Evolutionary conservation across 2,797 vertebrate species (phyloP).

Genomic region (Allochrocebus solatus): DNA sequence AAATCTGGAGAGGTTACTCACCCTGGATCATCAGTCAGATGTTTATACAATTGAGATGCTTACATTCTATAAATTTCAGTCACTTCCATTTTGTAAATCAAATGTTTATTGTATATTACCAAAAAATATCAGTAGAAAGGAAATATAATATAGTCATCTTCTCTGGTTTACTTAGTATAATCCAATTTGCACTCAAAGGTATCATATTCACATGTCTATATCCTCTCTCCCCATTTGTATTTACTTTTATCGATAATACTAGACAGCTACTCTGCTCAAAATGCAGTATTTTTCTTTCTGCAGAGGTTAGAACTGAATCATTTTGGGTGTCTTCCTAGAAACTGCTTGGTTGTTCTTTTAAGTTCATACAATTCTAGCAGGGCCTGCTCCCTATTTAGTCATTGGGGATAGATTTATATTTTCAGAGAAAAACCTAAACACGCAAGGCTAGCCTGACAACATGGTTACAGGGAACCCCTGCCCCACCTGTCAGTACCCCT

Average conservation of each 20-base stretch:
- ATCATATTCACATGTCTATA: neutral
- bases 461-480: neutral
- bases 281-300: neutral
- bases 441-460: neutral
- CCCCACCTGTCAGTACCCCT: neutral
- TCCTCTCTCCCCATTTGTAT: neutral
- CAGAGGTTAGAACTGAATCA: neutral
- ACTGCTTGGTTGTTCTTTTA: neutral
- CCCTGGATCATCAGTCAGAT: conserved; percentile 48
- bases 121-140: neutral
- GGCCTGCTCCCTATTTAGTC: neutral
- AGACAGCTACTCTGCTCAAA: neutral
- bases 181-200: conserved; percentile 54
- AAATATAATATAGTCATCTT: conserved; percentile 11
- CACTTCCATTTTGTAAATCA: conserved; percentile 63
- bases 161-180: conserved; percentile 56
- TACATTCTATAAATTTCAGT: conserved; percentile 33
- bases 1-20: neutral
- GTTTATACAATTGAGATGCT: conserved; percentile 31
- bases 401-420: neutral
- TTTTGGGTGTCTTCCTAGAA: neutral
- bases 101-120: conserved; percentile 9
- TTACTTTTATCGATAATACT: neutral
- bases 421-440: neutral
- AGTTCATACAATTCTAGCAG: neutral